Evolutionary conservation across 2,888 invertebrate species (phyloP).

Genomic region (Deilephila elpenor): DNA sequence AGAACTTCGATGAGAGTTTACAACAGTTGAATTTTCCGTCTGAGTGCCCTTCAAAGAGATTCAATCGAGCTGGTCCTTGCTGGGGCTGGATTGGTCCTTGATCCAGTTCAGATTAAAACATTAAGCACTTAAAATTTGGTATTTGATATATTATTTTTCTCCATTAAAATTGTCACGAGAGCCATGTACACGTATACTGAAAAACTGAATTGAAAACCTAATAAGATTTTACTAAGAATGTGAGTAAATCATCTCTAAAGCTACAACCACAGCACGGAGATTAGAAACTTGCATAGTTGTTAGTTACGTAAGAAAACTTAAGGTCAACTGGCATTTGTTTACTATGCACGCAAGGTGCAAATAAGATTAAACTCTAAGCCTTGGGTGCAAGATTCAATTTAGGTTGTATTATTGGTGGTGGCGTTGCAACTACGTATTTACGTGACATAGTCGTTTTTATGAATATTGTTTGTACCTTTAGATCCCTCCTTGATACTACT

Average conservation of each 20-base stretch:
- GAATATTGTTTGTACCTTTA: background rate
- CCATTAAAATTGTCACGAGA: too few species aligned
- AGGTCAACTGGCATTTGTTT: constrained; percentile 31
- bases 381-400: background rate
- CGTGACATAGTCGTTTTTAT: background rate
- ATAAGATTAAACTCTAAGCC: background rate
- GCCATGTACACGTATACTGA: background rate
- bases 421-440: background rate
- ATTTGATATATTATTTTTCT: too few species aligned
- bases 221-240: background rate
- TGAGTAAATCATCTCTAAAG: background rate
- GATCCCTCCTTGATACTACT: too few species aligned
- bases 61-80: background rate
- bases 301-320: constrained; percentile 42
- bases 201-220: background rate
- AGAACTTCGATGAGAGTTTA: background rate
- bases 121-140: background rate
- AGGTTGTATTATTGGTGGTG: background rate
- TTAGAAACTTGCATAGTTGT: constrained; percentile 20
- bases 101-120: background rate
- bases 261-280: background rate
- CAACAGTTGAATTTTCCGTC: background rate
- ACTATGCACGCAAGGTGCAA: background rate
- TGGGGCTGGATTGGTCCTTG: too few species aligned
- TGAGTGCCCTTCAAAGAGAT: background rate